phyloP scores from a whole-genome alignment of 92 coral and sea anemone genomes.

The Porites cylindrica region DNA sequence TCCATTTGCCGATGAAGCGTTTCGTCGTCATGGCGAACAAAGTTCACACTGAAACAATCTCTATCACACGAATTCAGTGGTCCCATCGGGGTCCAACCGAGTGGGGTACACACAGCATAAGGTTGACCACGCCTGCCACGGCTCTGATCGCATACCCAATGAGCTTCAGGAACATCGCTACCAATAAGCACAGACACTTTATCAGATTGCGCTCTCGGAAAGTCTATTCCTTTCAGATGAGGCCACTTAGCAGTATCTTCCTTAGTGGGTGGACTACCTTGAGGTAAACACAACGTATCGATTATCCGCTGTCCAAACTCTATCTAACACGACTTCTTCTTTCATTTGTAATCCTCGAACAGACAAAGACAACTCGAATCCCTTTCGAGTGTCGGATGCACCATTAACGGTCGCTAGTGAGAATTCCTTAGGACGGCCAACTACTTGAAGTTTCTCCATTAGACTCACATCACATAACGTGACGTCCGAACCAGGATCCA shows the following conservation, averaged over 20 bases:
- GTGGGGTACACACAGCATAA: slow-evolving; percentile 56
- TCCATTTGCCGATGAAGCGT: too few relatives aligned
- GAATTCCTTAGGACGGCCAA: slow-evolving; percentile 18
- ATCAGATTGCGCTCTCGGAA: slow-evolving; percentile 15
- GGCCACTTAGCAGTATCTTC: slow-evolving; percentile 47
- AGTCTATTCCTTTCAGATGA: slow-evolving; percentile 34
- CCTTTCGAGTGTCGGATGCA: background rate
- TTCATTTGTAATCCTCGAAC: slow-evolving; percentile 9
- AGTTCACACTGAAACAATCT: background rate
- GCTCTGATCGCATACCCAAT: slow-evolving; percentile 67
- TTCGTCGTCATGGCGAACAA: too few relatives aligned
- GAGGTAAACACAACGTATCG: slow-evolving; percentile 24
- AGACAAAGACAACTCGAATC: slow-evolving; percentile 12
- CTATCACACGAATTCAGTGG: slow-evolving; percentile 25
- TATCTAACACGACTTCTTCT: slow-evolving; percentile 24
- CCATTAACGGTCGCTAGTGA: slow-evolving; percentile 51
- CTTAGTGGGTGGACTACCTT: slow-evolving; percentile 15
- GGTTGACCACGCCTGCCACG: slow-evolving; percentile 60
- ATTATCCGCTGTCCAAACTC: slow-evolving; percentile 57
- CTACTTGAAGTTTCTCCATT: slow-evolving; percentile 13
- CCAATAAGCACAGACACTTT: slow-evolving; percentile 44
- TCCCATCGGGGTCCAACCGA: slow-evolving; percentile 70
- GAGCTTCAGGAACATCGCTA: slow-evolving; percentile 69
- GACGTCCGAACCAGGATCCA: slow-evolving; percentile 39
- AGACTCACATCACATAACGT: slow-evolving; percentile 16